These are phyloP conservation scores for Equus quagga DNA, from an alignment of 2,113 vertebrate species.

Conservation along the genomic window DNA sequence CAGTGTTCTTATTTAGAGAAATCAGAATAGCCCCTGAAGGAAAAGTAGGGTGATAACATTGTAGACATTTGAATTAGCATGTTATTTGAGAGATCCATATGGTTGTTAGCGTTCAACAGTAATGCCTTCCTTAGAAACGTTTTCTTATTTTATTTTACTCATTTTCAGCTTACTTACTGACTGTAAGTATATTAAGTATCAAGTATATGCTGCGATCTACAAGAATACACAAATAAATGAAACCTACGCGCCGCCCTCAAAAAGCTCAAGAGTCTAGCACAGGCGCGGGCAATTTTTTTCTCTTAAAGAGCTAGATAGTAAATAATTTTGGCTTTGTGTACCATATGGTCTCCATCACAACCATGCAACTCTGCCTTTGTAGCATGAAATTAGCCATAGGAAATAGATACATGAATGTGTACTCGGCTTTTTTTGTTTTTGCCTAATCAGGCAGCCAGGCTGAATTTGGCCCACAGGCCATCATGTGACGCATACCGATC, in stretches of 20 bases:
- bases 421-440: no score
- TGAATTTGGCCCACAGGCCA: not conserved
- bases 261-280: not conserved
- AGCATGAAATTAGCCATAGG: not conserved
- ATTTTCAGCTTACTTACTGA: not conserved
- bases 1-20: not conserved
- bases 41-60: not conserved
- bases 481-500: not conserved
- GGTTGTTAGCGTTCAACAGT: not conserved
- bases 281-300: not conserved
- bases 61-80: not conserved
- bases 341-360: not conserved
- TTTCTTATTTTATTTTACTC: conserved; percentile 9
- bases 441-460: not conserved
- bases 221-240: not conserved
- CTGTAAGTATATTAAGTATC: not conserved
- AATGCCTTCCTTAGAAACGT: not conserved
- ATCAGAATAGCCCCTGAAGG: not conserved
- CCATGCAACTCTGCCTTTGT: not conserved
- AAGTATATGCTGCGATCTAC: not conserved
- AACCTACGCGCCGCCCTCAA: not conserved
- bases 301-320: not conserved
- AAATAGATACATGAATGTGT: not conserved
- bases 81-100: not conserved
- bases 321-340: not conserved